A percentile compares a stretch with the other conserved stretches of the same genome.
These are phyloP conservation scores for Neodon shergylaensis DNA, from an alignment of 2,113 vertebrate species.

Conservation along the genomic window DNA sequence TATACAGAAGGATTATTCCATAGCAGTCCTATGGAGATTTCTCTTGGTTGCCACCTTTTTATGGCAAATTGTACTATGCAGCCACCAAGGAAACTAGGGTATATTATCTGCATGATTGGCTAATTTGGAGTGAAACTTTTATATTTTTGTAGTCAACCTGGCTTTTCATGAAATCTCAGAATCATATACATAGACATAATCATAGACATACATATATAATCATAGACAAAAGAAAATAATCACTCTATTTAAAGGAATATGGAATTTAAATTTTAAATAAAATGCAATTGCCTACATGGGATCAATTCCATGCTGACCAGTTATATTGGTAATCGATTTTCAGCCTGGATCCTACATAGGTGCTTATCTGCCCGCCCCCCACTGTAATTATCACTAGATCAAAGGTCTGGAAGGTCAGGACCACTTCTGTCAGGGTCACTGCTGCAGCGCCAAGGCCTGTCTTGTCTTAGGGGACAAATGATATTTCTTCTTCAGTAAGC, in stretches of 20 bases:
- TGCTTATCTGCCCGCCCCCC: not conserved
- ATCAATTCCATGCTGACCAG: not conserved
- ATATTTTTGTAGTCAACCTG: not conserved
- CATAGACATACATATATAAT: not conserved
- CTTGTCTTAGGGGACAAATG: not conserved
- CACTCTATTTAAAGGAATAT: not conserved
- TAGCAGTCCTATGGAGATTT: not conserved
- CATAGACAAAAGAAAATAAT: slow-evolving; percentile 1
- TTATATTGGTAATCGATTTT: not conserved
- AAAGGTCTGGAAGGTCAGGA: not conserved
- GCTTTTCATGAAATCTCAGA: not conserved
- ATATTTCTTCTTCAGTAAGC: not conserved
- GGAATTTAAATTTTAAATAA: slow-evolving; percentile 22
- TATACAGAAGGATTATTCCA: too few species aligned
- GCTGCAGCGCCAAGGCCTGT: not conserved
- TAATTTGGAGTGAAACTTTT: not conserved
- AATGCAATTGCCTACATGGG: not conserved
- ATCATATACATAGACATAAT: too few species aligned
- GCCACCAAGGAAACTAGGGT: not conserved
- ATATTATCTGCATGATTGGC: not conserved
- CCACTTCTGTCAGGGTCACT: not conserved
- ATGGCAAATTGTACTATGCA: not conserved
- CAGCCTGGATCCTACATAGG: not conserved
- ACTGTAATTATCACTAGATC: not conserved
- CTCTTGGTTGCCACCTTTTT: not conserved